phyloP scores from a whole-genome alignment of 2,113 vertebrate genomes.

The Rissa tridactyla region DNA sequence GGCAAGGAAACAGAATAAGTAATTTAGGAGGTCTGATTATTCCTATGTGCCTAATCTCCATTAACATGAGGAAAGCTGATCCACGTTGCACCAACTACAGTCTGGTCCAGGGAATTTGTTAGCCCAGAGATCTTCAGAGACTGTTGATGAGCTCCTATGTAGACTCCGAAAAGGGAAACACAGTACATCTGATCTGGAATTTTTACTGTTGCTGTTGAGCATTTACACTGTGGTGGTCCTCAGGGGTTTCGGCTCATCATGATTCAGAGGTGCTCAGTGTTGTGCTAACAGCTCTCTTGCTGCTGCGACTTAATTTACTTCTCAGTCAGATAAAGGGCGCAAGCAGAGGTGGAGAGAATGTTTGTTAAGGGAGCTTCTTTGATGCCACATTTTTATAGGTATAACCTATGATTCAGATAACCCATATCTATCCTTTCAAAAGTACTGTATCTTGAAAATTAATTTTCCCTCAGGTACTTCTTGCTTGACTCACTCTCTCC shows the following conservation, averaged over 20 bases:
- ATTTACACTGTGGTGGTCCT: not conserved
- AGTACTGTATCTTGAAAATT: not conserved
- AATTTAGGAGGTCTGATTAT: not conserved
- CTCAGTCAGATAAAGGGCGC: slow-evolving; percentile 15
- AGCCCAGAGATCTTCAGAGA: not conserved
- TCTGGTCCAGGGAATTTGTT: not conserved
- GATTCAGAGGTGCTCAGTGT: not conserved
- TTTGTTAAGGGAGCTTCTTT: slow-evolving; percentile 40
- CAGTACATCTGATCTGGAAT: not conserved
- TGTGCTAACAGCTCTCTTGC: not conserved
- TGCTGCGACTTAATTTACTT: not conserved
- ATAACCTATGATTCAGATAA: slow-evolving; percentile 15
- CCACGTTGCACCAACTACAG: not conserved
- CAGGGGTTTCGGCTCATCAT: not conserved
- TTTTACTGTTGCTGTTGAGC: not conserved
- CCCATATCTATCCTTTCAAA: slow-evolving; percentile 11
- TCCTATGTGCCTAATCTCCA: not conserved
- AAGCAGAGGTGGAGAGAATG: slow-evolving; percentile 16
- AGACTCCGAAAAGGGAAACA: not conserved
- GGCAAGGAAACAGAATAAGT: not conserved
- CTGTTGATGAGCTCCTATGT: not conserved
- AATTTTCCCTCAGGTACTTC: slow-evolving; percentile 15
- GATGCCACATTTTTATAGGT: slow-evolving; percentile 30
- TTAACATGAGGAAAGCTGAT: not conserved
- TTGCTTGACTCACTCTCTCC: slow-evolving; percentile 16